These are phyloP conservation scores for Mellilla xanthometata DNA, from an alignment of 2,888 invertebrate genomes.

Conservation along the genomic window DNA sequence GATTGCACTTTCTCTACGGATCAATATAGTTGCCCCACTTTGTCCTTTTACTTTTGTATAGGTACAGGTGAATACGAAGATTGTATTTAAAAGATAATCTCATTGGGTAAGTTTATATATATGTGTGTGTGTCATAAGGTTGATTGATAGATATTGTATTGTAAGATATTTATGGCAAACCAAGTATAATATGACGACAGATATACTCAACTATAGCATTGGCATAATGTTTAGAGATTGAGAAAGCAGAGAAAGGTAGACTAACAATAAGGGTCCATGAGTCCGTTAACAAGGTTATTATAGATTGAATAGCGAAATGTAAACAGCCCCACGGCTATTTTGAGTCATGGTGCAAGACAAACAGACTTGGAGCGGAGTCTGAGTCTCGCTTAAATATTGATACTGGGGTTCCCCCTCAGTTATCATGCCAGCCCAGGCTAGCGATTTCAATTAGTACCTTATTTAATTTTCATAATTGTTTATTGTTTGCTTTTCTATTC, in stretches of 20 bases:
- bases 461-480: slow-evolving; percentile 23
- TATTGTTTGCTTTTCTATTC: neutral
- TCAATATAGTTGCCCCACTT: slow-evolving; percentile 40
- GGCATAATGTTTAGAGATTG: slow-evolving; percentile 2
- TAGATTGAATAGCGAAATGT: slow-evolving; percentile 63
- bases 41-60: slow-evolving; percentile 7
- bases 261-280: slow-evolving; percentile 28
- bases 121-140: too few relatives aligned
- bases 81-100: too few relatives aligned
- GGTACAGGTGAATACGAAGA: too few relatives aligned
- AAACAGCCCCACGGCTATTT: slow-evolving; percentile 68
- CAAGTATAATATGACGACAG: too few relatives aligned
- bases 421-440: slow-evolving; percentile 13
- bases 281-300: slow-evolving; percentile 67
- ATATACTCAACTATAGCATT: too few relatives aligned
- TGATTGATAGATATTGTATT: too few relatives aligned
- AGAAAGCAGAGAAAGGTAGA: neutral
- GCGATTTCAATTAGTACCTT: slow-evolving; percentile 26
- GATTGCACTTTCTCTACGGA: slow-evolving; percentile 38
- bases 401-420: slow-evolving; percentile 42
- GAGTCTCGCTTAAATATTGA: slow-evolving; percentile 67
- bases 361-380: slow-evolving; percentile 57
- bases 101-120: too few relatives aligned
- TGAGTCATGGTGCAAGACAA: slow-evolving; percentile 68
- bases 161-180: too few relatives aligned